Base-by-base conservation (phyloP, 1,140 invertebrate species). In the Aphaenogaster floridana region DNA sequence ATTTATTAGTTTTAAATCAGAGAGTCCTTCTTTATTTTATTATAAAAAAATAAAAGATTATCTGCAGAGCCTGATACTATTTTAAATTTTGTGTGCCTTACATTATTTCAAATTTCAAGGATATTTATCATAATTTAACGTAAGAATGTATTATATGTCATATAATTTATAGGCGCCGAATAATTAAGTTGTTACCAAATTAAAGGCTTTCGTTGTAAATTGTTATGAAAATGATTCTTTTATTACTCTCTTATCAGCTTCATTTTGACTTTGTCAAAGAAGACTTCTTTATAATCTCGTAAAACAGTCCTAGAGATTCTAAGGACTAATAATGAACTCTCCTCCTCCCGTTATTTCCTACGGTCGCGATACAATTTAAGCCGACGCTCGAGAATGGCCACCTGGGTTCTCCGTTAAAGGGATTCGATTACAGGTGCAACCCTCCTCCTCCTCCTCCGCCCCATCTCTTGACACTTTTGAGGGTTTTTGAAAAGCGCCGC, bases 381-480 rank as follows among this genome's bases (percentile, higher is more conserved):
- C 84, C 76, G 76, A 45, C 48, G 48, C 84, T 52, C 74, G 61
- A 78, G 84, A 80, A 66, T 66, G 52, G 48, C 52, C 84, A 86
- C 36, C 84, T 80, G 84, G 72, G 61, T 48, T 86, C 83, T 54
- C 52, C 54, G 52, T 86, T 86, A 80, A 80, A 59, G 74, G 4
- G 71, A 68, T 68, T 86, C 74, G 76, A 86, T 86, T 86, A 86
- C 57, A 79, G 61, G 72, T 78, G 13, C 57, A 48, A n/a, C 39
- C 42, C n/a, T 7, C 3, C 42, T 17, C 17, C 34, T 34, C 13
- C 13, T 39, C 15, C 36, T 39, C 7, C 36, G 3, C 17, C 9
- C 42, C 50, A 45, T 57, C 36, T 64, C 74, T 80, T 86, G 61
- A 80, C 76, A 86, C 74, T 86, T 79, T 86, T 86, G 76, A 86